These are phyloP conservation scores for Geodia barretti DNA, from an alignment of 37 sponge, comb jelly and placozoan species.

Conservation along the genomic window DNA sequence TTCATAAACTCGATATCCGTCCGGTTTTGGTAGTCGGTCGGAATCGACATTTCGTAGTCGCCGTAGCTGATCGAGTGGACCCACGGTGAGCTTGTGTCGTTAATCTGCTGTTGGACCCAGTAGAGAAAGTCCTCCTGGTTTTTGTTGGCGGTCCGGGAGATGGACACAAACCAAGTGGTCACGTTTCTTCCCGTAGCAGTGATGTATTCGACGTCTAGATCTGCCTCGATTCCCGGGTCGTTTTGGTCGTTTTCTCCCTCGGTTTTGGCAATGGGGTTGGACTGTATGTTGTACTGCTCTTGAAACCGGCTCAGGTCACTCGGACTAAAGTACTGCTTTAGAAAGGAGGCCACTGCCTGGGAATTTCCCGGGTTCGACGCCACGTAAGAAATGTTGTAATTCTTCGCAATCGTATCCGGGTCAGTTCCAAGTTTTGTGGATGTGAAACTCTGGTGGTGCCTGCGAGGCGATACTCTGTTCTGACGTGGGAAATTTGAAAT, in stretches of 20 bases:
- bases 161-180: slow-evolving; percentile 76
- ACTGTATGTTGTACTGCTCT: slow-evolving; percentile 53
- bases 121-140: slow-evolving; percentile 89
- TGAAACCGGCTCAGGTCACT: slow-evolving; percentile 79
- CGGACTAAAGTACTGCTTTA: slow-evolving; percentile 83
- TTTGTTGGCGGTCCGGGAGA: slow-evolving; percentile 57
- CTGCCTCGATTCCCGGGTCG: slow-evolving; percentile 81
- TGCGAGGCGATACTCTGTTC: neutral
- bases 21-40: slow-evolving; percentile 54
- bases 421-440: neutral
- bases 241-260: slow-evolving; percentile 55
- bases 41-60: slow-evolving; percentile 66
- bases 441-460: neutral
- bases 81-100: slow-evolving; percentile 73
- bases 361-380: slow-evolving; percentile 62
- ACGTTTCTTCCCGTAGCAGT: slow-evolving; percentile 67
- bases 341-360: slow-evolving; percentile 89
- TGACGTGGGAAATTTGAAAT: slow-evolving; percentile 38
- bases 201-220: slow-evolving; percentile 93
- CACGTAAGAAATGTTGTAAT: slow-evolving; percentile 78
- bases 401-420: slow-evolving; percentile 57
- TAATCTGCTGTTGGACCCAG: slow-evolving; percentile 81
- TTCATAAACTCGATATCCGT: slow-evolving; percentile 90
- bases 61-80: slow-evolving; percentile 94
- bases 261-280: slow-evolving; percentile 49